Conservation (phyloP, 2,888 invertebrate species). For the Drosophila barbarae region DNA sequence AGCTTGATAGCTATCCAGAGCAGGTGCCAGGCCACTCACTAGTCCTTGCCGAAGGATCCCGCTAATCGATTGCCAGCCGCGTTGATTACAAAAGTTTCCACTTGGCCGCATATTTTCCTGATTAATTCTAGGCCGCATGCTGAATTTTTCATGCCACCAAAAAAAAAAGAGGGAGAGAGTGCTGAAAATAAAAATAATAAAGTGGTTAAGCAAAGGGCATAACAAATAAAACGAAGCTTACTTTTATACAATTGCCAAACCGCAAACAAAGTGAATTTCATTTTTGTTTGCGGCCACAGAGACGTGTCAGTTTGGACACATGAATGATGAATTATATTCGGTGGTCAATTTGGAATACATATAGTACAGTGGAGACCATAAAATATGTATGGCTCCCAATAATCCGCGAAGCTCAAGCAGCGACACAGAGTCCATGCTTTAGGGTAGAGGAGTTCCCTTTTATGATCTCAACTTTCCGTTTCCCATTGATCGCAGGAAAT, state of each 20-base stretch:
- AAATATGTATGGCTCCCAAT: constrained; percentile 10
- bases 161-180: constrained; percentile 11
- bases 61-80: constrained; percentile 52
- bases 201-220: constrained; percentile 30
- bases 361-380: constrained; percentile 22
- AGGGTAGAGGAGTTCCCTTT: neutral
- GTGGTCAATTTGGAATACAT: constrained; percentile 49
- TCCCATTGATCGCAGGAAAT: constrained; percentile 16
- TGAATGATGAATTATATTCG: constrained; percentile 69
- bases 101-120: constrained; percentile 65
- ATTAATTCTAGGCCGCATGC: constrained; percentile 60
- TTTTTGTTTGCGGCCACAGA: constrained; percentile 69
- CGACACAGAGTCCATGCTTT: neutral
- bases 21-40: constrained; percentile 18
- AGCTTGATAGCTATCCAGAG: constrained; percentile 34
- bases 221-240: constrained; percentile 40
- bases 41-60: constrained; percentile 10
- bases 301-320: constrained; percentile 71
- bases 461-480: constrained; percentile 1
- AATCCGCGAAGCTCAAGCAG: constrained; percentile 4
- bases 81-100: constrained; percentile 66
- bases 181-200: constrained; percentile 12
- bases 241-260: constrained; percentile 46
- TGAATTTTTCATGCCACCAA: constrained; percentile 58
- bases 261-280: constrained; percentile 71